phyloP scores from a whole-genome alignment of 2,888 invertebrate genomes.

The Ectemnius continuus region DNA sequence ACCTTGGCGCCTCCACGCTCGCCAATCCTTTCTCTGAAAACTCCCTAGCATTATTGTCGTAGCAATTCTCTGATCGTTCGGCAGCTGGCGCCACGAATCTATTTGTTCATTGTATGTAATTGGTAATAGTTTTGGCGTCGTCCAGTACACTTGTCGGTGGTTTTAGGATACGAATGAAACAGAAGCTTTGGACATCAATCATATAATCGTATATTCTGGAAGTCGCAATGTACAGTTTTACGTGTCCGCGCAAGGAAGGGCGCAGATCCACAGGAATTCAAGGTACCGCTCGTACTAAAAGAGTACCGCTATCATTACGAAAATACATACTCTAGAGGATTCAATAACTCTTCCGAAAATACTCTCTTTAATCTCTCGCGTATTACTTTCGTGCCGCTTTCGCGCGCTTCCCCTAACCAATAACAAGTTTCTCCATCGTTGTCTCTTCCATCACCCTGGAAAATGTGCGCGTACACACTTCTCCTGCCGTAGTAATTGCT shows the following conservation, averaged over 20 bases:
- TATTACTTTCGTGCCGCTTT: constrained; percentile 19
- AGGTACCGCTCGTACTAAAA: constrained; percentile 22
- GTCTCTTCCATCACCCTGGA: neutral
- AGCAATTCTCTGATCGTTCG: too few species aligned
- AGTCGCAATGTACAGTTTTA: constrained; percentile 40
- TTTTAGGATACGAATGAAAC: too few species aligned
- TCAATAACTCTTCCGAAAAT: constrained; percentile 40
- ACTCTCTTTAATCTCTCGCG: constrained; percentile 32
- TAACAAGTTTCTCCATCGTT: constrained; percentile 13
- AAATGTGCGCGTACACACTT: neutral
- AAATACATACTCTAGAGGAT: constrained; percentile 45
- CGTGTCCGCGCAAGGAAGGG: constrained; percentile 22
- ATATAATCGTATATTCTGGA: too few species aligned
- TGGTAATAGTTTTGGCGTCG: too few species aligned
- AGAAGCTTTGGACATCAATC: too few species aligned
- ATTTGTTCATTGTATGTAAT: too few species aligned
- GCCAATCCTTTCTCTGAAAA: constrained; percentile 21
- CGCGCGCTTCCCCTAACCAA: constrained; percentile 1
- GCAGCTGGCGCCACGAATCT: too few species aligned
- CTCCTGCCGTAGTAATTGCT: too few species aligned
- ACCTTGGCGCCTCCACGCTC: constrained; percentile 24
- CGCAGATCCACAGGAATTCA: constrained; percentile 38
- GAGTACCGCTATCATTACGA: constrained; percentile 43
- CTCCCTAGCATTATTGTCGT: constrained; percentile 1
- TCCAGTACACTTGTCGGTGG: too few species aligned